These are phyloP conservation scores for Hybos culiciformis DNA, from an alignment of 2,888 invertebrate species.

Conservation along the genomic window DNA sequence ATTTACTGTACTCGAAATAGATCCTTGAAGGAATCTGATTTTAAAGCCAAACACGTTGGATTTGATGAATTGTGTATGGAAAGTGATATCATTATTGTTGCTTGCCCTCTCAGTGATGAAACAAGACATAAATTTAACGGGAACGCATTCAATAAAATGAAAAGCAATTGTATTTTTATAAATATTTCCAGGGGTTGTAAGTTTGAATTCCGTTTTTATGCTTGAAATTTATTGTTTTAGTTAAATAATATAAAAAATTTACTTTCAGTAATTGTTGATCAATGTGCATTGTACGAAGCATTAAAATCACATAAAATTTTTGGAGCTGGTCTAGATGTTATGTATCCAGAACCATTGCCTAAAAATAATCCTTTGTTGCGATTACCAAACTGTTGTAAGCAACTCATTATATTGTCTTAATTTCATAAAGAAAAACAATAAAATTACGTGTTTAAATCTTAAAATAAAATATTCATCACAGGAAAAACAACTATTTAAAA, in stretches of 20 bases:
- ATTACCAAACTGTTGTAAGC: conserved; percentile 64
- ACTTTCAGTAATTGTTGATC: conserved; percentile 52
- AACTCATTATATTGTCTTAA: too few relatives aligned
- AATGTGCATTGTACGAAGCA: conserved; percentile 66
- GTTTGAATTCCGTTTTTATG: conserved; percentile 19
- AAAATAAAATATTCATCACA: too few relatives aligned
- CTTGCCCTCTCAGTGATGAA: conserved; percentile 49
- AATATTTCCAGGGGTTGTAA: conserved; percentile 54
- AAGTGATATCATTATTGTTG: conserved; percentile 59
- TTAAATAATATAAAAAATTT: neutral
- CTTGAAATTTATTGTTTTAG: neutral
- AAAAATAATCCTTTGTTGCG: conserved; percentile 60
- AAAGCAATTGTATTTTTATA: conserved; percentile 53
- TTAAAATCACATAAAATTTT: conserved; percentile 60
- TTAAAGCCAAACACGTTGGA: conserved; percentile 47
- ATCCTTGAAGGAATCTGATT: conserved; percentile 38
- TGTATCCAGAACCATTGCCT: conserved; percentile 80
- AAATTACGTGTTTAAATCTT: too few relatives aligned
- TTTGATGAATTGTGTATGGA: conserved; percentile 48
- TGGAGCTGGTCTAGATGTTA: conserved; percentile 85
- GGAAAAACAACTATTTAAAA: too few relatives aligned
- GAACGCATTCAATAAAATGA: conserved; percentile 57
- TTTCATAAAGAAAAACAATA: too few relatives aligned
- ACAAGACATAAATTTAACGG: conserved; percentile 55
- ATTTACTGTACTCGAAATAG: conserved; percentile 58